A percentile compares a stretch with the other conserved stretches of the same genome.
phyloP scores from a whole-genome alignment of 2,888 invertebrate genomes.

The Zonitis immaculata region DNA sequence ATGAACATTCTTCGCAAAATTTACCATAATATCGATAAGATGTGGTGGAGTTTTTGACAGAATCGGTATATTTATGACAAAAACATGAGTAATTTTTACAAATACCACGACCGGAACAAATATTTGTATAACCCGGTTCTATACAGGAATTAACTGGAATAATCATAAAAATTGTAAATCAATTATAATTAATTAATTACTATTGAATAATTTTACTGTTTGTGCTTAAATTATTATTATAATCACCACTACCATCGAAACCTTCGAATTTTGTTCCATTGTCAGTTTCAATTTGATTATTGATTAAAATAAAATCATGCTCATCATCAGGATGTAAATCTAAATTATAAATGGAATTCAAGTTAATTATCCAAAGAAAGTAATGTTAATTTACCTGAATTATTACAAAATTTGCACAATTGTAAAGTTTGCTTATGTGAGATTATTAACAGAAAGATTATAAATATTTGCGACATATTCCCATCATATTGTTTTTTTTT shows the following conservation, averaged over 20 bases:
- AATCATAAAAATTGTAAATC: not conserved
- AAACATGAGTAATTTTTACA: not conserved
- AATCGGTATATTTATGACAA: not conserved
- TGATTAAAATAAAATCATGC: not conserved
- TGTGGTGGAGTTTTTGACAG: not conserved
- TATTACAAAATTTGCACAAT: not conserved
- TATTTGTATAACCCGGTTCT: conserved; percentile 1
- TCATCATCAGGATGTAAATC: not conserved
- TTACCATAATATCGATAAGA: conserved; percentile 43
- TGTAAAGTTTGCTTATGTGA: not conserved
- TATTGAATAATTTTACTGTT: no score
- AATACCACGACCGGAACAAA: conserved; percentile 9
- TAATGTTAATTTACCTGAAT: not conserved
- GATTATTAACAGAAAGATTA: not conserved
- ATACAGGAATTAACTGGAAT: conserved; percentile 2
- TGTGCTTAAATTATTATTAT: no score
- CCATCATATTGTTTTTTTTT: no score
- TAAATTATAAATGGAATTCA: not conserved
- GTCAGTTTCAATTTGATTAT: not conserved
- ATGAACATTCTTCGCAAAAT: conserved; percentile 67
- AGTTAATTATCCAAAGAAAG: not conserved
- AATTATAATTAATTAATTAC: not conserved
- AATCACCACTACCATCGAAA: not conserved
- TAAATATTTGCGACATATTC: not conserved
- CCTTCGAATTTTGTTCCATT: not conserved